Base-by-base conservation (phyloP, 2,888 invertebrate species). In the Pasiphila rectangulata region DNA sequence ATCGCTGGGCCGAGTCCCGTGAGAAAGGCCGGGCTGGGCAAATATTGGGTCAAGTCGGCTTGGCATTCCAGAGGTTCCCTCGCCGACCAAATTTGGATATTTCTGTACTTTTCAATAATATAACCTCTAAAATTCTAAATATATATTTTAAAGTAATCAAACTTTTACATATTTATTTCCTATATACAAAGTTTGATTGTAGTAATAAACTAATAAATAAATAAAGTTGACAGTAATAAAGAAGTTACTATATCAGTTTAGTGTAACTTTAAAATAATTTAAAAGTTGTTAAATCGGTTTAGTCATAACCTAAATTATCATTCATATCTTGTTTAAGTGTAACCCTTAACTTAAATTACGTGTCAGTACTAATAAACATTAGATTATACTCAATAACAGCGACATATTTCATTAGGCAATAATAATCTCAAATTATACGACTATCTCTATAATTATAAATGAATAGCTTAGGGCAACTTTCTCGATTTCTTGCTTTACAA, bases 11-110 rank as follows among this genome's bases (percentile, higher is more conserved):
- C 49, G 63, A 59, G 54, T 48, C 44, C 55, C 83, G 83, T 85
- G 84, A 79, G 84, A 84, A 84, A 72, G 66, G 64, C 57, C 64
- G 72, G 64, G 67, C 72, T 75, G 68, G 69, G 80, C 78, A 77
- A 85, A 84, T 83, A 84, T 82, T 82, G 67, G 64, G 57, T 48
- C 51, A 60, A 56, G 64, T 51, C 54, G 51, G 39, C 38, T 21
- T 34, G 42, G 41, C 49, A 48, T 55, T 42, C 57, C 54, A 38
- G 40, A 24, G 53, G 12, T 45, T 51, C 39, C 46, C 36, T 24
- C 32, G 29, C 40, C 24, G 45, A 13, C 15, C 10, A 29, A 39
- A 47, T 40, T 51, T n/a, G 19, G 12, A 20, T 10, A 23, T 16
- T 29, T 42, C 51, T 46, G 27, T 44, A 41, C 40, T 32, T 32